Conservation (phyloP, 37 sponge, comb jelly and placozoan species). For the Aphrocallistes beatrix region DNA sequence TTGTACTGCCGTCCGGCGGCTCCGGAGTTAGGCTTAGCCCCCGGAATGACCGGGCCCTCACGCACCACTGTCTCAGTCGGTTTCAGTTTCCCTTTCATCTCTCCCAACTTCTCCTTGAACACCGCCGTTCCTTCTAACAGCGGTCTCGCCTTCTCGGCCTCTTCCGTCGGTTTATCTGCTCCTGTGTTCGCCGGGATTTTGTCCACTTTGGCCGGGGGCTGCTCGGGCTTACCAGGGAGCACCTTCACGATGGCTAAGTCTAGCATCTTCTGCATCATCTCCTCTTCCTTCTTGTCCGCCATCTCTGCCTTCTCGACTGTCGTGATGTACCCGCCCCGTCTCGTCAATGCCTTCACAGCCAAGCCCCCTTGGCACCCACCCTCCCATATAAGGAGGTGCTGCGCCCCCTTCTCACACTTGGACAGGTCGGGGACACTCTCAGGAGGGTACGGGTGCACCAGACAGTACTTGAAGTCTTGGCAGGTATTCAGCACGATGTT, state of each 20-base stretch:
- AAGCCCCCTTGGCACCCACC: background rate
- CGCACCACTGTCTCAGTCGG: constrained; percentile 49
- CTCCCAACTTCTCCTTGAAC: constrained; percentile 15
- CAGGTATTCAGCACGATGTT: background rate
- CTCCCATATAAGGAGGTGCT: background rate
- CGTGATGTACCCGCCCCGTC: constrained; percentile 54
- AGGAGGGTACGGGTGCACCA: background rate
- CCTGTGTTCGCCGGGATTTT: background rate
- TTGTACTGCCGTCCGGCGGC: too few species aligned
- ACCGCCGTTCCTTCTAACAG: background rate
- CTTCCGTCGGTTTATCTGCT: too few species aligned
- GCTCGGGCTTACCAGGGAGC: too few species aligned
- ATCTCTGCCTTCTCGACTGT: constrained; percentile 39
- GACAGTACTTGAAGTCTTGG: background rate
- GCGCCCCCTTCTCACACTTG: background rate
- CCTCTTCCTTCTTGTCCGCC: constrained; percentile 32
- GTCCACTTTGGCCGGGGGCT: background rate
- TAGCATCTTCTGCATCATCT: constrained; percentile 23
- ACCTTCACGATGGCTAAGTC: background rate
- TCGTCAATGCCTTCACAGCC: background rate
- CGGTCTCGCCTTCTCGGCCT: too few species aligned
- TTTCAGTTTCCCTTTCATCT: constrained; percentile 34
- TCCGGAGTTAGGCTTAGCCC: background rate
- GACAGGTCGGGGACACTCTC: background rate
- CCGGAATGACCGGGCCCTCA: constrained; percentile 30